phyloP scores from a whole-genome alignment of 1,140 invertebrate genomes.

The Nebria ingens region DNA sequence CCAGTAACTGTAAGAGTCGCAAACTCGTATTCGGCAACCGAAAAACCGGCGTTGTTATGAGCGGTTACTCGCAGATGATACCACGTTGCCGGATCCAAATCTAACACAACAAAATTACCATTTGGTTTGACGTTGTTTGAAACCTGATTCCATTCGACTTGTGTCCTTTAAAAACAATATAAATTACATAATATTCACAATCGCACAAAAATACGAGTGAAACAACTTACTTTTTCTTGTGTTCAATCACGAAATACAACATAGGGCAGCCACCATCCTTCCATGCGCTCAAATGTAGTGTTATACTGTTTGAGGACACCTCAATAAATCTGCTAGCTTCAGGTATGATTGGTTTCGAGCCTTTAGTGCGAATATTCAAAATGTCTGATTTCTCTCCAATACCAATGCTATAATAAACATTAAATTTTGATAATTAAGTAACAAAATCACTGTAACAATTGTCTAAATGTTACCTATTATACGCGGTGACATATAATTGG shows the following conservation, averaged over 20 bases:
- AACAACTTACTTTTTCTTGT: slow-evolving; percentile 74
- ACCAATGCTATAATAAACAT: slow-evolving; percentile 55
- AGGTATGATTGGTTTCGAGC: slow-evolving; percentile 81
- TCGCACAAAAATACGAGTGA: not conserved
- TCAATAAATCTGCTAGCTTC: slow-evolving; percentile 83
- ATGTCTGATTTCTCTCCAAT: slow-evolving; percentile 80
- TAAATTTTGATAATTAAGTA: slow-evolving; percentile 1
- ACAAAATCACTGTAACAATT: slow-evolving; percentile 10
- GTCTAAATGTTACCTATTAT: slow-evolving; percentile 59
- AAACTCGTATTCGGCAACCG: slow-evolving; percentile 89
- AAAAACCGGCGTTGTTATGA: slow-evolving; percentile 91
- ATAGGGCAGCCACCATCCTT: slow-evolving; percentile 91
- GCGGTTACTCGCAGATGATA: slow-evolving; percentile 86
- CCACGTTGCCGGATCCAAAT: slow-evolving; percentile 86
- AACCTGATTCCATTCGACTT: slow-evolving; percentile 84
- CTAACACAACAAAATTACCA: slow-evolving; percentile 81
- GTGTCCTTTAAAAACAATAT: slow-evolving; percentile 47
- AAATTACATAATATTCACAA: slow-evolving; percentile 10
- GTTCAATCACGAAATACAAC: slow-evolving; percentile 90
- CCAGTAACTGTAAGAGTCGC: slow-evolving; percentile 88
- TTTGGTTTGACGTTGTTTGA: slow-evolving; percentile 86
- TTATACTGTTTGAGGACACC: slow-evolving; percentile 83
- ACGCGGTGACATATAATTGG: slow-evolving; percentile 83
- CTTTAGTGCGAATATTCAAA: slow-evolving; percentile 75
- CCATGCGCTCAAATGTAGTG: slow-evolving; percentile 85